Base-by-base conservation (phyloP, 2,888 invertebrate species). In the Tridacna crocea region DNA sequence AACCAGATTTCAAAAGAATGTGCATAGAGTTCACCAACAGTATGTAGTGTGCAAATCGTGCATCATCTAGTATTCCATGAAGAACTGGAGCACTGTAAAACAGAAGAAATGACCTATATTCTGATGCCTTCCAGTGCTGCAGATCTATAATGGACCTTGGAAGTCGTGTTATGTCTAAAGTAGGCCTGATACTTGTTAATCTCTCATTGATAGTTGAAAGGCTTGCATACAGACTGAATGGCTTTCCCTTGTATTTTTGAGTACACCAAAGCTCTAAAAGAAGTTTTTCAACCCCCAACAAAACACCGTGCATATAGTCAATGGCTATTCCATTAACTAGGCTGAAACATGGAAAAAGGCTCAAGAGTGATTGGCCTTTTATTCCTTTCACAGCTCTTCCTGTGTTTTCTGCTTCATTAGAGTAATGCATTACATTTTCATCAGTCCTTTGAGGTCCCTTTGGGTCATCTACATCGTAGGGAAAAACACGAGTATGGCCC, bases 201-300 rank as follows among this genome's bases (percentile, higher is more conserved):
- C 66, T 27, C 55, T 65, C 22, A 47, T 83, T 78, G n/a, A 78
- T 77, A 24, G 27, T 48, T 24, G 8, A 4, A 10, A 77, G 17
- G 17, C 60, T 26, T 4, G 15, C 15, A 63, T 36, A 68, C 66
- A 70, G 26, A 68, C 60, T 77, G 65, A 77, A 86, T 24, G 72
- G n/a, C 74, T 77, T 63, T 2, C 13, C 22, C n/a, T 46, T 27
- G 58, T 46, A 63, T 60, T 73, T 48, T 22, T 65, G 10, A 65
- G 51, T 27, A 82, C 84, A 86, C 82, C 83, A 86, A 19, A 86
- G 58, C 27, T 48, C 12, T 13, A 86, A 48, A 6, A 84, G 61
- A 17, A 60, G 70, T 48, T 78, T 85, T 36, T 81, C 78, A 26
- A 81, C 74, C 0, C 83, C 51, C 15, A 51, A 15, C 51, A 51